These are phyloP conservation scores for Parascotia fuliginaria DNA, from an alignment of 2,888 invertebrate genomes.

Conservation along the genomic window DNA sequence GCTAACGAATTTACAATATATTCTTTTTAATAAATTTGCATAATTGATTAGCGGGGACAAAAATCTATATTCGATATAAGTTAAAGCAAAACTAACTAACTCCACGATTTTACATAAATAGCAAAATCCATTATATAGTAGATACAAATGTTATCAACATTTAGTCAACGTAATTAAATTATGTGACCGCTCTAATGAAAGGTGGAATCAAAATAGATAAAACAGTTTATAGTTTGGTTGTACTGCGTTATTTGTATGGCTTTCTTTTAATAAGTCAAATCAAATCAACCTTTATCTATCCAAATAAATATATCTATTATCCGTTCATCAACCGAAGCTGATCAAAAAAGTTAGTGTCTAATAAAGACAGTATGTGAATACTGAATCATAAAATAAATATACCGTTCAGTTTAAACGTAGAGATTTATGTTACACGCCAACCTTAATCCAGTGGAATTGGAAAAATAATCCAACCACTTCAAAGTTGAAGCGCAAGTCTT, in stretches of 20 bases:
- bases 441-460: slow-evolving; percentile 55
- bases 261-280: too few species aligned
- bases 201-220: slow-evolving; percentile 8
- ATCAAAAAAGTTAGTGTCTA: not conserved
- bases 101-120: too few species aligned
- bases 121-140: not conserved
- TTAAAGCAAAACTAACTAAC: too few species aligned
- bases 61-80: too few species aligned
- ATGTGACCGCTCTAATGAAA: slow-evolving; percentile 29
- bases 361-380: slow-evolving; percentile 15
- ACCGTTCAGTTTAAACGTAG: slow-evolving; percentile 13
- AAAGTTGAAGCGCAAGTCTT: slow-evolving; percentile 33
- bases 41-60: too few species aligned
- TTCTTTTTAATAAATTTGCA: too few species aligned
- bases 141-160: not conserved
- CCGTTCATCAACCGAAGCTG: too few species aligned
- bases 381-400: slow-evolving; percentile 21
- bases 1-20: too few species aligned
- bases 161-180: slow-evolving; percentile 31
- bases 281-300: too few species aligned
- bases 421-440: slow-evolving; percentile 37
- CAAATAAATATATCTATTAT: too few species aligned
- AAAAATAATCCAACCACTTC: slow-evolving; percentile 57
- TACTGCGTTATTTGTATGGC: too few species aligned
- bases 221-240: not conserved